Conservation (phyloP, 2,113 vertebrate genomes). For the Pleuronectes platessa region DNA sequence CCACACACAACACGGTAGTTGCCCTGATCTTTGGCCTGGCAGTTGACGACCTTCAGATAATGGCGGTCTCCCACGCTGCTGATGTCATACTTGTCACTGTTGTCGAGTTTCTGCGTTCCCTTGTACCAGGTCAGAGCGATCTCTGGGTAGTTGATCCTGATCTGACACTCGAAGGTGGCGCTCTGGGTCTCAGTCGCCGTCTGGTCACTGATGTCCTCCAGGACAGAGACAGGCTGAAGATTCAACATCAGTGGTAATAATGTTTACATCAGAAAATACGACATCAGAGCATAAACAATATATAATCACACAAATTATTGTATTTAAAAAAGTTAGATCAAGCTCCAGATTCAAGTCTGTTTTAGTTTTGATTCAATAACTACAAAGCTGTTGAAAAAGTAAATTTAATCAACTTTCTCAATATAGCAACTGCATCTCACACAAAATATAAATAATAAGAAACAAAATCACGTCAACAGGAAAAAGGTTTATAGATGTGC, state of each 20-base stretch:
- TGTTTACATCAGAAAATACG: neutral
- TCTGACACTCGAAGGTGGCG: slow-evolving; percentile 90
- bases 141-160: slow-evolving; percentile 97
- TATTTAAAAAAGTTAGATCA: too few relatives aligned
- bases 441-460: too few relatives aligned
- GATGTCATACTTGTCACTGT: slow-evolving; percentile 90
- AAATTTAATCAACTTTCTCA: too few relatives aligned
- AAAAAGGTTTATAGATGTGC: too few relatives aligned
- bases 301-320: neutral
- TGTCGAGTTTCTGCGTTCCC: slow-evolving; percentile 93
- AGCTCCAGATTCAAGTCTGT: too few relatives aligned
- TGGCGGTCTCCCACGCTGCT: slow-evolving; percentile 87
- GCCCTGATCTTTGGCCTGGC: slow-evolving; percentile 90
- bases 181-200: slow-evolving; percentile 84
- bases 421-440: too few relatives aligned
- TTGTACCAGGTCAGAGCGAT: slow-evolving; percentile 97
- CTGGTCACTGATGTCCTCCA: slow-evolving; percentile 92
- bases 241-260: neutral
- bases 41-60: slow-evolving; percentile 88
- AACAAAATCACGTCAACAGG: too few relatives aligned
- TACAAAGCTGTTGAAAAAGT: too few relatives aligned
- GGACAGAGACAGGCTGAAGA: slow-evolving; percentile 89
- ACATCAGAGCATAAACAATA: neutral
- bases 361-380: too few relatives aligned
- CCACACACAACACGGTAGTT: slow-evolving; percentile 96